Evolutionary conservation across 2,888 invertebrate genomes (phyloP).

Genomic region (Tipula vernalis): DNA sequence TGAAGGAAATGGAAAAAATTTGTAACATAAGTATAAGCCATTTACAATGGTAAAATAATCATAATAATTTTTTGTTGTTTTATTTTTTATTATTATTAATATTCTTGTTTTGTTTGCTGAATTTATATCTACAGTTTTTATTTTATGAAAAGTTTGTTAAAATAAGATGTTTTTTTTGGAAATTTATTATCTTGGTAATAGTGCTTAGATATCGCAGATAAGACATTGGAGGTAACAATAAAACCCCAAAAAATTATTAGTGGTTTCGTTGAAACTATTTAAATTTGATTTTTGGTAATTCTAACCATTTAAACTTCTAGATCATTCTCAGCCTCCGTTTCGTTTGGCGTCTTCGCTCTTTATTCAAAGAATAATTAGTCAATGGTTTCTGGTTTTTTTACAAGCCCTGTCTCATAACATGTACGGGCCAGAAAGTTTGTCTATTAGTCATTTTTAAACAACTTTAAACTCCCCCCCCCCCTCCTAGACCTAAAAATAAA

Average conservation of each 20-base stretch:
- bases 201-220: neutral
- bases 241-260: neutral
- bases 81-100: neutral
- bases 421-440: too few species aligned
- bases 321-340: too few species aligned
- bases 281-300: too few species aligned
- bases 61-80: neutral
- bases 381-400: too few species aligned
- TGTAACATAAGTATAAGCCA: conserved; percentile 4
- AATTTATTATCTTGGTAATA: neutral
- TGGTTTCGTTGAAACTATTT: too few species aligned
- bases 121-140: neutral
- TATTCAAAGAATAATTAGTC: too few species aligned
- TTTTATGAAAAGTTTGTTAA: neutral
- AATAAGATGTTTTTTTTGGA: neutral
- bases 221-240: neutral
- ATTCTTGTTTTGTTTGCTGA: neutral
- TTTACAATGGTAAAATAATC: neutral
- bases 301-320: too few species aligned
- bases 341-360: too few species aligned
- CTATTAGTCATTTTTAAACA: too few species aligned
- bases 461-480: too few species aligned
- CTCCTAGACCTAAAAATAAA: too few species aligned
- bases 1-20: neutral
- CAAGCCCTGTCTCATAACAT: too few species aligned